Evolutionary conservation across 2,797 vertebrate genomes (phyloP).

Genomic region (Astyanax mexicanus): DNA sequence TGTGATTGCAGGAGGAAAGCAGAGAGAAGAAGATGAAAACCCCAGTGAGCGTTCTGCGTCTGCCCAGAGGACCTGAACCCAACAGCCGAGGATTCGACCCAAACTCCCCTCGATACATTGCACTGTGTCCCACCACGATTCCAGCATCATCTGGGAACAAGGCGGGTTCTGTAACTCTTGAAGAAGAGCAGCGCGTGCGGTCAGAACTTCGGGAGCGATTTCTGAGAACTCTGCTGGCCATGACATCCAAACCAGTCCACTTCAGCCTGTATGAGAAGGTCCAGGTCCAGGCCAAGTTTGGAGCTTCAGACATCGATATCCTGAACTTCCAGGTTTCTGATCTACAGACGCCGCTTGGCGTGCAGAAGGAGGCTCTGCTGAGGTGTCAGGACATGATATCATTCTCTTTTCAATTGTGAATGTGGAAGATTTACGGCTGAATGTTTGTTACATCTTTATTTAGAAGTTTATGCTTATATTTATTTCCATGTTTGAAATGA

Average conservation of each 20-base stretch:
- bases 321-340: constrained; percentile 89
- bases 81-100: constrained; percentile 87
- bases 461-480: neutral
- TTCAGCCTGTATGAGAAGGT: constrained; percentile 84
- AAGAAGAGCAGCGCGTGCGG: constrained; percentile 75
- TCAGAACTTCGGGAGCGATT: constrained; percentile 82
- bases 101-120: constrained; percentile 75
- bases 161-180: constrained; percentile 19
- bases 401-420: constrained; percentile 72
- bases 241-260: constrained; percentile 76
- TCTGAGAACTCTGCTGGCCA: constrained; percentile 82
- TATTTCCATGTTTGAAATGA: neutral
- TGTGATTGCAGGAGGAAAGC: neutral
- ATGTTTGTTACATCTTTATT: neutral
- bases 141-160: constrained; percentile 27
- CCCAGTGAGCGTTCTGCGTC: constrained; percentile 79
- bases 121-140: constrained; percentile 72
- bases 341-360: constrained; percentile 87
- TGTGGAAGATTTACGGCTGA: neutral
- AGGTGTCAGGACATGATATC: constrained; percentile 87
- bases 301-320: constrained; percentile 86
- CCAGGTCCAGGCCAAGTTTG: constrained; percentile 81
- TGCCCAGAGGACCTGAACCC: constrained; percentile 84
- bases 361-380: constrained; percentile 87
- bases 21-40: constrained; percentile 48